phyloP scores from a whole-genome alignment of 2,797 vertebrate genomes.

The Melanotaenia pygmaea region DNA sequence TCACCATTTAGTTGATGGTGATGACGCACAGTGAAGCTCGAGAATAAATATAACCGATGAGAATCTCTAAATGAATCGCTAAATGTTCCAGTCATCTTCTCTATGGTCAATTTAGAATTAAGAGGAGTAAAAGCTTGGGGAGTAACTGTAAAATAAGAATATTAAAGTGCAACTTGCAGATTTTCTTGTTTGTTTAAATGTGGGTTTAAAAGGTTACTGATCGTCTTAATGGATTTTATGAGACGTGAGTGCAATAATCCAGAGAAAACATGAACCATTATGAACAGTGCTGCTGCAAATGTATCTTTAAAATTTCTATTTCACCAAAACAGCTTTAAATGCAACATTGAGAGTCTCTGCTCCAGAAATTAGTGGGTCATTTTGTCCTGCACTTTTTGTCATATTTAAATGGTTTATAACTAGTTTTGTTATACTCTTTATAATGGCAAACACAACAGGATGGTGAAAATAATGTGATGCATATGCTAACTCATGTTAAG shows the following conservation, averaged over 20 bases:
- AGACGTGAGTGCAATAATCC: background rate
- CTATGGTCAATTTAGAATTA: slow-evolving; percentile 28
- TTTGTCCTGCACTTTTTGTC: too few species aligned
- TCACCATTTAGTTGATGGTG: slow-evolving; percentile 48
- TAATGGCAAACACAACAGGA: background rate
- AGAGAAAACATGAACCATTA: background rate
- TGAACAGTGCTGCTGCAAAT: background rate
- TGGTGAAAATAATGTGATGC: background rate
- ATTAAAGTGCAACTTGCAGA: background rate
- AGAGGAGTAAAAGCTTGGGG: background rate
- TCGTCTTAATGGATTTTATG: background rate
- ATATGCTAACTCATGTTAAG: background rate
- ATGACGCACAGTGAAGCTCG: slow-evolving; percentile 23
- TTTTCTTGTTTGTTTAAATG: background rate
- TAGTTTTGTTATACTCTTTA: background rate
- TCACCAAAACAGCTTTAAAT: too few species aligned
- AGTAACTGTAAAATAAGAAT: background rate
- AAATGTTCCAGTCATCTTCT: slow-evolving; percentile 34
- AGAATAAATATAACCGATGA: slow-evolving; percentile 31
- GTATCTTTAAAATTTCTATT: too few species aligned
- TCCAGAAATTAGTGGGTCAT: too few species aligned
- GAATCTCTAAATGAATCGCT: slow-evolving; percentile 19
- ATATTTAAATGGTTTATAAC: too few species aligned
- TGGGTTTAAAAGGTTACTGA: background rate
- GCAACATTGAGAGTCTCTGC: too few species aligned